Base-by-base conservation (phyloP, 2,113 vertebrate genomes). In the Arizona elegans region DNA sequence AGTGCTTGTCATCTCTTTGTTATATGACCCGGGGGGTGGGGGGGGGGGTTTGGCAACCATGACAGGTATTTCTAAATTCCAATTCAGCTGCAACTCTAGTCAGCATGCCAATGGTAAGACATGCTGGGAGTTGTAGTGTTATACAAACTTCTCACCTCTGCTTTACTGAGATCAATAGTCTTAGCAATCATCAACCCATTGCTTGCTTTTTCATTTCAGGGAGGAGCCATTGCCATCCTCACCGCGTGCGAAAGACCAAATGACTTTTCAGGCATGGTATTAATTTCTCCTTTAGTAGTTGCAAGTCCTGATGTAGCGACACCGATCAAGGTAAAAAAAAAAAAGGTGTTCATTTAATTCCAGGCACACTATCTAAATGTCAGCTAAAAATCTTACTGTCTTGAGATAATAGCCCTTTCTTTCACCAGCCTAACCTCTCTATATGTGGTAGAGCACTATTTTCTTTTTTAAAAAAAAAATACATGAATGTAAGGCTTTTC, bases 161-260 rank as follows among this genome's bases (percentile, higher is more conserved):
- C 86, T 91, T 29, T 75, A 23, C 26, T 52, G 26, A 53, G 29
- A 10, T 50, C 11, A 75, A 70, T 86, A 43, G 13, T 87, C 89
- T 33, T 50, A 19, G 65, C 12, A 33, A 17, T 55, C 56, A 24
- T 58, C 56, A 92, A 93, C 94, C 81, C 95, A 93, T 56, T 88
- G 95, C 91, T 93, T 95, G 1, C 0, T 94, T 96, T 95, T 95
- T 56, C 90, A 3, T 96, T 96, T 29, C 97, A 99, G 99, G 99
- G 99, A 2, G 99, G 99, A 4, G 99, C 99, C 92, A 99, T 99
- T 93, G 96, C 98, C 92, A 99, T 99, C 95, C 98, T 99, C 89
- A 98, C 98, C 0, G 98, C 98, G 0, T 98, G 98, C 0, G 99
- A 99, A 96, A 98, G 98, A 70, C 98, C 98, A 2, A 93, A 88